Percentiles rank a stretch among this genome's conserved stretches.
Evolutionary conservation across 1,140 invertebrate species (phyloP).

Genomic region (Pantala flavescens): DNA sequence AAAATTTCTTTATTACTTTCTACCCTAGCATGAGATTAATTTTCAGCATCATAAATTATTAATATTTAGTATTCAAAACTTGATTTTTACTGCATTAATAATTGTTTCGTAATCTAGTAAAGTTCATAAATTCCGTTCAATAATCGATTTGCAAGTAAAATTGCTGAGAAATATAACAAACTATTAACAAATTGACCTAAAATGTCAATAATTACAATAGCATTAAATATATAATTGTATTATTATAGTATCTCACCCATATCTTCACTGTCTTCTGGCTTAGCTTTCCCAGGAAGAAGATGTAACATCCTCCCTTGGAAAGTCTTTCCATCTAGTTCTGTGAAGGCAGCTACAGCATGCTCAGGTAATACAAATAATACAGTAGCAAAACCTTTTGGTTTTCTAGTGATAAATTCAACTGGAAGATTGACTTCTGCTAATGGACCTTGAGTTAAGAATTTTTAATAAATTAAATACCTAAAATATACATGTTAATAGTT

Average conservation of each 20-base stretch:
- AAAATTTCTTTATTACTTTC: too few relatives aligned
- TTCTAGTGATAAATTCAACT: conserved; percentile 70
- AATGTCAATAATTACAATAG: too few relatives aligned
- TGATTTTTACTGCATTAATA: too few relatives aligned
- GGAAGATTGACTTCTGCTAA: conserved; percentile 83
- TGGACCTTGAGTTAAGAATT: conserved; percentile 48
- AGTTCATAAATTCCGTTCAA: too few relatives aligned
- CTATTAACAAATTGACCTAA: too few relatives aligned
- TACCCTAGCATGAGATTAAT: too few relatives aligned
- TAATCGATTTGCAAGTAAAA: too few relatives aligned
- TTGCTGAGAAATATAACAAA: too few relatives aligned
- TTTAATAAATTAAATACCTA: background rate
- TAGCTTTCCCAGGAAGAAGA: conserved; percentile 76
- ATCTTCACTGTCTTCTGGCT: conserved; percentile 26
- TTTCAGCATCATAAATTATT: too few relatives aligned
- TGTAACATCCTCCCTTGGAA: conserved; percentile 90
- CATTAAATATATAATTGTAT: too few relatives aligned
- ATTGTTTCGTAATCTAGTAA: too few relatives aligned
- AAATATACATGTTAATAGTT: conserved; percentile 1
- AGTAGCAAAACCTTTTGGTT: conserved; percentile 88
- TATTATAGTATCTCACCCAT: background rate
- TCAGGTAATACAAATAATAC: conserved; percentile 92
- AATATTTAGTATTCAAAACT: too few relatives aligned
- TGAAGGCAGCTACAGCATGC: conserved; percentile 83
- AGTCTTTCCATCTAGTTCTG: conserved; percentile 74